Evolutionary conservation across 2,888 invertebrate genomes (phyloP).

Genomic region (Pyrochroa serraticornis): DNA sequence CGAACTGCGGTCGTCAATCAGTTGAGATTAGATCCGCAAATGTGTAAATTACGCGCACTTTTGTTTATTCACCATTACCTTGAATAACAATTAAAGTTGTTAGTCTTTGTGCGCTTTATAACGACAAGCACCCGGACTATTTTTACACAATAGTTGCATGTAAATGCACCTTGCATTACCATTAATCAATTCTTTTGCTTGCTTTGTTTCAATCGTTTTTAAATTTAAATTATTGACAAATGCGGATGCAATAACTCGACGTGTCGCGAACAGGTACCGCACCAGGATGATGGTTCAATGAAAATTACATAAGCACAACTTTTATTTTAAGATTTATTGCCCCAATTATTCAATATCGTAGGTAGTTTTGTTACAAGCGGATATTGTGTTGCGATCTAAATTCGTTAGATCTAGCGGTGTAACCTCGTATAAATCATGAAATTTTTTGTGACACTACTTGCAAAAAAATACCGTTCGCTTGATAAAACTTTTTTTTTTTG

Average conservation of each 20-base stretch:
- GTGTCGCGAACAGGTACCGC: constrained; percentile 14
- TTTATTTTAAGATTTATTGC: too few species aligned
- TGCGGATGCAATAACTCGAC: constrained; percentile 27
- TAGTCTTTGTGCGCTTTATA: constrained; percentile 10
- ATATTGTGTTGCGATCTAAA: too few species aligned
- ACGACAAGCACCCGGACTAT: constrained; percentile 21
- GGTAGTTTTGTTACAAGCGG: too few species aligned
- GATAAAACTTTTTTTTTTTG: too few species aligned
- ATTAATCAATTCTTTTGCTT: constrained; percentile 24
- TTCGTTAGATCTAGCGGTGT: too few species aligned
- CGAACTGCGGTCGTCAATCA: constrained; percentile 34
- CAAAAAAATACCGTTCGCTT: too few species aligned
- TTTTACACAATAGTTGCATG: constrained; percentile 21
- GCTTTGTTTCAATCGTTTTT: too few species aligned
- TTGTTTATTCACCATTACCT: constrained; percentile 38
- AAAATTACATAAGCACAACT: too few species aligned
- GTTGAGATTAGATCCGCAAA: constrained; percentile 42
- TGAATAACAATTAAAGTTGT: constrained; percentile 40
- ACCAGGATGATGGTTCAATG: constrained; percentile 9
- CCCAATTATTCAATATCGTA: too few species aligned
- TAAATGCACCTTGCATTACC: constrained; percentile 23
- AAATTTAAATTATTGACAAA: constrained; percentile 22
- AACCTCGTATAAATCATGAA: too few species aligned
- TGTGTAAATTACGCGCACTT: constrained; percentile 39
- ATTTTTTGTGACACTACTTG: too few species aligned